Percentiles rank a stretch among this genome's conserved stretches.
phyloP scores from a whole-genome alignment of 2,797 vertebrate species.

The Tapera naevia region DNA sequence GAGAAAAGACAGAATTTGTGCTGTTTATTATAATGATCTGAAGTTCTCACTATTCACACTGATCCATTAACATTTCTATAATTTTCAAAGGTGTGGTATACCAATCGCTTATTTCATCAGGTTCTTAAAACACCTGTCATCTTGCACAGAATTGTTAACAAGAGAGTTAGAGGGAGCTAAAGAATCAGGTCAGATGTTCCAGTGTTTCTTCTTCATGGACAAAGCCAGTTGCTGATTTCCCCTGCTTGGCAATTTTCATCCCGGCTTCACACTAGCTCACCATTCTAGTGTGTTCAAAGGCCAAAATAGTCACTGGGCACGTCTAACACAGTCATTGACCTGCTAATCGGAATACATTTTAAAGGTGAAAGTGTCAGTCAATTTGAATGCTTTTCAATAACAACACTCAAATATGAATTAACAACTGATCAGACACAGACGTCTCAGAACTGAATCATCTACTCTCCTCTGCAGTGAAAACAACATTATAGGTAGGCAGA shows the following conservation, averaged over 20 bases:
- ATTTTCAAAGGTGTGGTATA: neutral
- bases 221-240: conserved; percentile 28
- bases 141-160: conserved; percentile 30
- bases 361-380: neutral
- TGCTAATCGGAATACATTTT: neutral
- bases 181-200: neutral
- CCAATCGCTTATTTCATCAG: conserved; percentile 16
- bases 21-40: neutral
- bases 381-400: conserved; percentile 35
- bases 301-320: neutral
- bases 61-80: neutral
- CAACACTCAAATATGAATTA: neutral
- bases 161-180: neutral
- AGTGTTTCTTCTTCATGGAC: neutral
- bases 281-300: neutral
- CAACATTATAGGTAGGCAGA: neutral
- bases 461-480: neutral
- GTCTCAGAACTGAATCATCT: neutral
- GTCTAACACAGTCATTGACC: conserved; percentile 1
- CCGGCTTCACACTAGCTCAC: neutral
- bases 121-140: conserved; percentile 38
- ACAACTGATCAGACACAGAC: neutral
- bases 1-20: neutral
- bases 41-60: neutral
- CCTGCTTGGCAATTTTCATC: neutral